phyloP scores from a whole-genome alignment of 2,797 vertebrate species.

The Neosilurus mollespiculum region DNA sequence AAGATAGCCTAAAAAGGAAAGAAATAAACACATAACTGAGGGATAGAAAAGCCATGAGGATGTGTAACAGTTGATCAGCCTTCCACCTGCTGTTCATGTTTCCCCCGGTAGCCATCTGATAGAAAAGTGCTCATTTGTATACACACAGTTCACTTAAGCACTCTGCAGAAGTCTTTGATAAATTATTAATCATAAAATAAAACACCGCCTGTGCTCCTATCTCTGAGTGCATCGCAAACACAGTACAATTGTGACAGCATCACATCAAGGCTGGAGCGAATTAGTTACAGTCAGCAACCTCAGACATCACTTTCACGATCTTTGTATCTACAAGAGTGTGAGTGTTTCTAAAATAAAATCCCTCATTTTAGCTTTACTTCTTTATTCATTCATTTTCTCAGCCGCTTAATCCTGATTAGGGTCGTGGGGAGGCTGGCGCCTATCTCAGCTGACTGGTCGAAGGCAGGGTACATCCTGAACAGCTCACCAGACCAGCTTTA shows the following conservation, averaged over 20 bases:
- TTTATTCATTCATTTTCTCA: not conserved
- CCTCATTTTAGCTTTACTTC: not conserved
- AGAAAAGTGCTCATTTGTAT: constrained; percentile 40
- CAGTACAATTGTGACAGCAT: constrained; percentile 1
- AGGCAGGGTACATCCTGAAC: too few relatives aligned
- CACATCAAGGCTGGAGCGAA: constrained; percentile 14
- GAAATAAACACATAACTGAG: constrained; percentile 12
- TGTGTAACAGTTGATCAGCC: constrained; percentile 29
- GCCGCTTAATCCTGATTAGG: too few relatives aligned
- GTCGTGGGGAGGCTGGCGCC: too few relatives aligned
- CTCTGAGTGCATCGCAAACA: not conserved
- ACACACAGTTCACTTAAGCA: constrained; percentile 25
- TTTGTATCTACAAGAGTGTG: not conserved
- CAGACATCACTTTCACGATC: constrained; percentile 15
- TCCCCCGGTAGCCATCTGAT: constrained; percentile 14
- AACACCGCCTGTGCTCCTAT: constrained; percentile 24
- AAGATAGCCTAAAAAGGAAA: not conserved
- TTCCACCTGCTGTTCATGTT: constrained; percentile 18
- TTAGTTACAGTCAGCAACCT: constrained; percentile 8
- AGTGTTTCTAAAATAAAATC: not conserved
- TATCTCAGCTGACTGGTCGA: too few relatives aligned
- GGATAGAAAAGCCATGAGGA: constrained; percentile 16
- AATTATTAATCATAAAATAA: constrained; percentile 47
- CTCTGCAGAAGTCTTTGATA: constrained; percentile 43
- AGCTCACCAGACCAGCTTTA: too few relatives aligned